Conservation (phyloP, 2,797 vertebrate species). For the Orientallactaga sibirica region DNA sequence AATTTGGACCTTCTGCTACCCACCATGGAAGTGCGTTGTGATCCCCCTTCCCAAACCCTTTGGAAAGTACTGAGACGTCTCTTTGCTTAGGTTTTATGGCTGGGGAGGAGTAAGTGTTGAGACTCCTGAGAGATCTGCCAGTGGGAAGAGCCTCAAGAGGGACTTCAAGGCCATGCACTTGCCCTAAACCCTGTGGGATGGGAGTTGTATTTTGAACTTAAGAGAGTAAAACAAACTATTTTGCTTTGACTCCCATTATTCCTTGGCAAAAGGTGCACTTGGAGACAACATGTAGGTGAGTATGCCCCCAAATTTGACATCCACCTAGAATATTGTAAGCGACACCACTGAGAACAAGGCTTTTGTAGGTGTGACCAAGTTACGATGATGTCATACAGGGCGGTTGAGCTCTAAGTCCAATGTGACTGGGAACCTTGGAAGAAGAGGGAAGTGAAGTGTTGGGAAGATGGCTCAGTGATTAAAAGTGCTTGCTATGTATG, state of each 20-base stretch:
- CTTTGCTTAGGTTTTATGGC: background rate
- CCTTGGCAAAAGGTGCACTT: background rate
- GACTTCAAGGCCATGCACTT: background rate
- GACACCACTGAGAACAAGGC: slow-evolving; percentile 8
- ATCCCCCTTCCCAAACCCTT: background rate
- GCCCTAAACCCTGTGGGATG: background rate
- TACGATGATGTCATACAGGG: background rate
- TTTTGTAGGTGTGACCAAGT: background rate
- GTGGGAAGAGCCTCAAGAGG: background rate
- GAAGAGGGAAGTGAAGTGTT: background rate
- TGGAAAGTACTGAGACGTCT: background rate
- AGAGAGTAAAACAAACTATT: slow-evolving; percentile 12
- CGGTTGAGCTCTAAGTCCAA: background rate
- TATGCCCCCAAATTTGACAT: background rate
- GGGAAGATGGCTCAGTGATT: background rate
- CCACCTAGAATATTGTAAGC: background rate
- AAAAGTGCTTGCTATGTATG: background rate
- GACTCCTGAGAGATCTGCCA: background rate
- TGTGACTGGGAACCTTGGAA: background rate
- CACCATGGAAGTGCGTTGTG: background rate
- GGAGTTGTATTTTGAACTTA: background rate
- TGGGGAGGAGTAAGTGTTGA: background rate
- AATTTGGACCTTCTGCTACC: slow-evolving; percentile 10
- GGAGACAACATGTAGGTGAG: background rate
- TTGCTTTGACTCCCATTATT: background rate